phyloP scores from a whole-genome alignment of 2,113 vertebrate species.

The Phylloscopus trochilus region DNA sequence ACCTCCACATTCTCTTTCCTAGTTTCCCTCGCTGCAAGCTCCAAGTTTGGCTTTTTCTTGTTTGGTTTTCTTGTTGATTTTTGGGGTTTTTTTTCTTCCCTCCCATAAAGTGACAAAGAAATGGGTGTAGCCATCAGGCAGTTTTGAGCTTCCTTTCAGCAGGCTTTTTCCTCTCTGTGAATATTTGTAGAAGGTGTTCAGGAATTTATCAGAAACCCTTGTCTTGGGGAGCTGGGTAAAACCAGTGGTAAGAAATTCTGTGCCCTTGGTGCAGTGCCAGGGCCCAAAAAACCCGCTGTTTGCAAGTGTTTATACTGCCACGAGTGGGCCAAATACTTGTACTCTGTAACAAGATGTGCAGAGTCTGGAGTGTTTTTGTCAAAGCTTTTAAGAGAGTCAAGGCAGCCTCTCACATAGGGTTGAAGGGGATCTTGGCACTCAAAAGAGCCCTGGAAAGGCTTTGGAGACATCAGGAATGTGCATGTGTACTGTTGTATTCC shows the following conservation, averaged over 20 bases:
- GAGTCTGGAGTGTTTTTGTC: background rate
- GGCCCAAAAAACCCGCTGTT: rapidly evolving
- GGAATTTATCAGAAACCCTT: background rate
- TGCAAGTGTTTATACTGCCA: background rate
- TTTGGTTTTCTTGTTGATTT: background rate
- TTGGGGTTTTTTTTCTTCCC: no score
- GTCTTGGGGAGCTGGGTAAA: background rate
- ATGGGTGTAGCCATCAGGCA: background rate
- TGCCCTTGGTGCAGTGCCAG: background rate
- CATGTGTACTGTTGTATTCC: rapidly evolving
- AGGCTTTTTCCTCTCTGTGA: background rate
- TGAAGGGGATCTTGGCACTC: background rate
- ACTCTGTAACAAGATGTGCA: background rate
- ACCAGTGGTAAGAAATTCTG: background rate
- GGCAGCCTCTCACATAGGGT: background rate
- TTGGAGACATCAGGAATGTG: background rate
- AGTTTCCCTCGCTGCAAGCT: background rate
- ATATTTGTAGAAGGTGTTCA: background rate
- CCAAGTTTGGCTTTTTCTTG: background rate
- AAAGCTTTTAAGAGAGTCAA: background rate
- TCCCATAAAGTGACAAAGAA: background rate
- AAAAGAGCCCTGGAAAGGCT: background rate
- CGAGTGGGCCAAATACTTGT: background rate
- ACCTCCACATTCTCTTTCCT: background rate
- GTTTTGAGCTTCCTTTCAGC: background rate